These are phyloP conservation scores for Sebastes cheni DNA, from an alignment of 2,797 vertebrate genomes.

Conservation along the genomic window DNA sequence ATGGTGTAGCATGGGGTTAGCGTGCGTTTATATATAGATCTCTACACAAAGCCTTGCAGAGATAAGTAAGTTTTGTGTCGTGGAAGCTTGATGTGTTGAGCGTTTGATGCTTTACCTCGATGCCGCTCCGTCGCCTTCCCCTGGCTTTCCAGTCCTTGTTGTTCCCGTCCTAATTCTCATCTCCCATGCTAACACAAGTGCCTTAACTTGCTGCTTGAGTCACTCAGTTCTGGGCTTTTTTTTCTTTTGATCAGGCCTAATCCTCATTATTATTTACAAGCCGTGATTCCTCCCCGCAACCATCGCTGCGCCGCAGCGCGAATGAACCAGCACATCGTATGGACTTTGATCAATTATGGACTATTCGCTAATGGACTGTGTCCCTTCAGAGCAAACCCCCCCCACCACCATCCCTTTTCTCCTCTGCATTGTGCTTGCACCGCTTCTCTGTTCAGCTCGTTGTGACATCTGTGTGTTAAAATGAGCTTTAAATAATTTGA, in stretches of 20 bases:
- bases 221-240: conserved; percentile 17
- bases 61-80: conserved; percentile 17
- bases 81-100: not conserved
- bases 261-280: conserved; percentile 59
- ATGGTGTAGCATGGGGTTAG: conserved; percentile 10
- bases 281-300: conserved; percentile 22
- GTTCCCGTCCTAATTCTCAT: conserved; percentile 36
- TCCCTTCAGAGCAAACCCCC: conserved; percentile 5
- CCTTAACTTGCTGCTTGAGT: conserved; percentile 12
- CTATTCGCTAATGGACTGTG: conserved; percentile 51
- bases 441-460: conserved; percentile 5
- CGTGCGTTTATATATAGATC: conserved; percentile 36
- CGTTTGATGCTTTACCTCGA: not conserved
- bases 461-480: conserved; percentile 29
- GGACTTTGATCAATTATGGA: conserved; percentile 70
- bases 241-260: conserved; percentile 60
- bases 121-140: not conserved
- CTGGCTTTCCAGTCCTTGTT: not conserved
- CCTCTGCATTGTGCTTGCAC: conserved; percentile 9
- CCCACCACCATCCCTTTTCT: not conserved
- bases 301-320: not conserved
- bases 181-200: not conserved
- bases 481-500: conserved; percentile 47
- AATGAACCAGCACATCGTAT: conserved; percentile 14
- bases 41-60: not conserved